Evolutionary conservation across 2,797 vertebrate species (phyloP).

Genomic region (Graptemys geographica): DNA sequence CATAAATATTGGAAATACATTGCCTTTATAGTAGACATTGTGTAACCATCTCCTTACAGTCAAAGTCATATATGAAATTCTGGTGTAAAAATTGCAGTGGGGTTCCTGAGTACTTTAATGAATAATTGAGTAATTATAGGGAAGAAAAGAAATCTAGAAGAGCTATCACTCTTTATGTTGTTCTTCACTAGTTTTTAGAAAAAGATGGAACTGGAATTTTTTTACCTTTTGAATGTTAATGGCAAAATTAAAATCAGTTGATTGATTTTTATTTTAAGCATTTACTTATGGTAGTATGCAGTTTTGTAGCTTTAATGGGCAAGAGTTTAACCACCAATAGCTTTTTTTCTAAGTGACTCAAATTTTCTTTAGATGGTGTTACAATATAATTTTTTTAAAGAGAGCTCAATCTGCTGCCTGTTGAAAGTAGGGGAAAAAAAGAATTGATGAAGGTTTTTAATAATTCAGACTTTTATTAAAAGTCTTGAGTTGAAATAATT

Average conservation of each 20-base stretch:
- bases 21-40: constrained; percentile 62
- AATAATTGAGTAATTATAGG: constrained; percentile 65
- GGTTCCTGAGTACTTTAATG: constrained; percentile 56
- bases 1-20: constrained; percentile 68
- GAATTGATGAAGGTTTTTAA: neutral
- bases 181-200: constrained; percentile 42
- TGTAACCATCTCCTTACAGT: constrained; percentile 54
- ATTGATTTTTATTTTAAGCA: constrained; percentile 30
- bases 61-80: constrained; percentile 55
- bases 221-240: constrained; percentile 47
- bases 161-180: constrained; percentile 48
- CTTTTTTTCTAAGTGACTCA: neutral
- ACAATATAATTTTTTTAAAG: constrained; percentile 4
- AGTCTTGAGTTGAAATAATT: neutral
- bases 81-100: constrained; percentile 52
- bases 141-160: neutral
- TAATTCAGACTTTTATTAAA: neutral
- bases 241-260: constrained; percentile 49
- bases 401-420: constrained; percentile 3
- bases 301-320: constrained; percentile 45
- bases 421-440: constrained; percentile 1
- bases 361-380: neutral
- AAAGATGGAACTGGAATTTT: neutral
- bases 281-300: constrained; percentile 50
- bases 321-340: constrained; percentile 23